Evolutionary conservation across 2,888 invertebrate species (phyloP), one percentile per base, ranked within the genome.

Genomic region (Oscheius onirici): DNA sequence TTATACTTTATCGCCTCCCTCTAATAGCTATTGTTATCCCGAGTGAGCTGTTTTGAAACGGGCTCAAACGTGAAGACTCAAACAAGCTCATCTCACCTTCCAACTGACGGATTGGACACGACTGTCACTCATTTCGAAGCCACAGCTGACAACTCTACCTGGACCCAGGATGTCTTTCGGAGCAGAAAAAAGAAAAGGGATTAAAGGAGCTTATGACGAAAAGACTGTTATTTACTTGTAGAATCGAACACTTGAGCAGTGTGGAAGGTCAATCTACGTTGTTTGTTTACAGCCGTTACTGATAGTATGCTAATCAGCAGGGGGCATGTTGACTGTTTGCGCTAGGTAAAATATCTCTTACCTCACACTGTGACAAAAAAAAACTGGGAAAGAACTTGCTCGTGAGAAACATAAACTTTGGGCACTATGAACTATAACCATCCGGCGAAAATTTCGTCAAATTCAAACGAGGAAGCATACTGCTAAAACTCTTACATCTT

Each of bases 11-110:
- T 58, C 58, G 58, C 58, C 63, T 20, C 28, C 49, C 24, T 2
- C 10, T 49, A 63, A 49, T 49, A 24, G 49, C 63, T 34, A 63
- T 63, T 63, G 63, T 63, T 63, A 49, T 26, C 20, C 20, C 17
- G 6, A 17, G 17, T 49, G 49, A 20, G 34, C 34, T 34, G 34
- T 34, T 34, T 34, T 34, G 34, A 34, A 8, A 3, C 8, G 8
- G 3, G 34, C 34, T n/a, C n/a, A n/a, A n/a, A 20, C 17, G 17
- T 20, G 1, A 22, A 34, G 46, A 44, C 24, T 34, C 24, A 11
- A n/a, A n/a, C 43, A 26, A 44, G 46, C 44, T 28, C 22, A 20
- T 46, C 46, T 44, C 63, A n/a, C 20, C 46, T 49, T 22, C 22
- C 22, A 46, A 15, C 28, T 24, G 24, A 44, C 24, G 22, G 22